These are phyloP conservation scores for Eurois occulta DNA, from an alignment of 2,888 invertebrate genomes.

Conservation along the genomic window DNA sequence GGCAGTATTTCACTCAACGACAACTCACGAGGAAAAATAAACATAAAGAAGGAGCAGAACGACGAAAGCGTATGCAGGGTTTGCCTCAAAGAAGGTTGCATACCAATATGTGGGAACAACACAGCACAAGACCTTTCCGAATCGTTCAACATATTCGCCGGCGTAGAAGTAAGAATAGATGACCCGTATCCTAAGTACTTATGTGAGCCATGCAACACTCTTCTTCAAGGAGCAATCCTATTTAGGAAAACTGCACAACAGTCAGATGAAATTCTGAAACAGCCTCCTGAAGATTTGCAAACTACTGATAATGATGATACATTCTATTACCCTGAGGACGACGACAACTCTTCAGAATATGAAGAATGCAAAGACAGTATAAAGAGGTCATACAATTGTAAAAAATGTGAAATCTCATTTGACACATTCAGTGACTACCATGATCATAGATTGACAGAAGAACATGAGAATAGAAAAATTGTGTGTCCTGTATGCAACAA, in stretches of 20 bases:
- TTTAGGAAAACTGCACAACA: slow-evolving; percentile 83
- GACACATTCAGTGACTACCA: slow-evolving; percentile 76
- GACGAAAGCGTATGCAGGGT: slow-evolving; percentile 77
- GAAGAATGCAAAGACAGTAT: slow-evolving; percentile 58
- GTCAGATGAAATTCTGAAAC: slow-evolving; percentile 76
- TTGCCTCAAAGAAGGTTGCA: slow-evolving; percentile 82
- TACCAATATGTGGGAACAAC: slow-evolving; percentile 78
- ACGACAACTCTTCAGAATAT: slow-evolving; percentile 52
- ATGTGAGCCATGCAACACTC: slow-evolving; percentile 78
- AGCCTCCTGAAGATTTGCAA: slow-evolving; percentile 59
- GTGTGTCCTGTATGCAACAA: slow-evolving; percentile 83
- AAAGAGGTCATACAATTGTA: slow-evolving; percentile 72
- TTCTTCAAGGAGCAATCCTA: slow-evolving; percentile 81
- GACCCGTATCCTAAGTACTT: slow-evolving; percentile 82
- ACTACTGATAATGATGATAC: slow-evolving; percentile 56
- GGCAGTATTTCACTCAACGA: slow-evolving; percentile 28
- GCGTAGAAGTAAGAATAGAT: slow-evolving; percentile 74
- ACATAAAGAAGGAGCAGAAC: slow-evolving; percentile 57
- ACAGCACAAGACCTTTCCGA: slow-evolving; percentile 73
- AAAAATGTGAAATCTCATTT: slow-evolving; percentile 80
- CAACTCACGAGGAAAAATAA: slow-evolving; percentile 31
- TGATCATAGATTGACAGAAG: slow-evolving; percentile 78
- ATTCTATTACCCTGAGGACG: slow-evolving; percentile 48
- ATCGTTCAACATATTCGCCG: slow-evolving; percentile 75
- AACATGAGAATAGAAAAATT: slow-evolving; percentile 80